Base-by-base conservation (phyloP, 2,888 invertebrate species). In the Molanna angustata region DNA sequence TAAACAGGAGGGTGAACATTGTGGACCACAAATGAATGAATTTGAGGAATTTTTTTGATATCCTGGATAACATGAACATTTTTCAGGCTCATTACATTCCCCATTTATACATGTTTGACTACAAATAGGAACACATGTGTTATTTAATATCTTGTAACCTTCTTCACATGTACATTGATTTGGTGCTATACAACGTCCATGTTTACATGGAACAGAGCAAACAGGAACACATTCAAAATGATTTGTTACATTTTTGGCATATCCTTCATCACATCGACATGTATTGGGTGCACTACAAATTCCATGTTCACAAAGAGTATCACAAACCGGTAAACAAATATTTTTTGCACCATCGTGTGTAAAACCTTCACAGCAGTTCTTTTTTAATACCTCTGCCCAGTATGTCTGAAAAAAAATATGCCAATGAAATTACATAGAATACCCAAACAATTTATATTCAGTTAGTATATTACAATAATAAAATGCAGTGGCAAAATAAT, bases 101-200 rank as follows among this genome's bases (percentile, higher is more conserved):
- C 69, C 72, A 48, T 72, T 66, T 1, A 54, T 49, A 52, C 74
- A 73, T 1, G 58, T n/a, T n/a, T n/a, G n/a, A n/a, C n/a, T n/a
- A n/a, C n/a, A n/a, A n/a, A n/a, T n/a, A n/a, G n/a, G n/a, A n/a
- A n/a, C n/a, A n/a, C n/a, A n/a, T n/a, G n/a, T n/a, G n/a, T n/a
- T n/a, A n/a, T n/a, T n/a, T n/a, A n/a, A n/a, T n/a, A 19, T 19
- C 16, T 17, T 22, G 32, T 54, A 52, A 14, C 70, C 72, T 19
- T 61, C 58, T 49, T 67, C 67, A 52, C 72, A 73, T 35, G 67
- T 64, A 22, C 72, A 73, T 3, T 61, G 61, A 27, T 71, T 64
- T 7, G 71, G 70, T 31, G 37, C 56, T 7, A 47, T 37, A 18
- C 53, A 52, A 32, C 35, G 50, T 7, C 63, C 62, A 43, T 63